Evolutionary conservation across 2,888 invertebrate species (phyloP), one percentile per base, ranked within the genome.

Genomic region (Cheilosia vulpina): DNA sequence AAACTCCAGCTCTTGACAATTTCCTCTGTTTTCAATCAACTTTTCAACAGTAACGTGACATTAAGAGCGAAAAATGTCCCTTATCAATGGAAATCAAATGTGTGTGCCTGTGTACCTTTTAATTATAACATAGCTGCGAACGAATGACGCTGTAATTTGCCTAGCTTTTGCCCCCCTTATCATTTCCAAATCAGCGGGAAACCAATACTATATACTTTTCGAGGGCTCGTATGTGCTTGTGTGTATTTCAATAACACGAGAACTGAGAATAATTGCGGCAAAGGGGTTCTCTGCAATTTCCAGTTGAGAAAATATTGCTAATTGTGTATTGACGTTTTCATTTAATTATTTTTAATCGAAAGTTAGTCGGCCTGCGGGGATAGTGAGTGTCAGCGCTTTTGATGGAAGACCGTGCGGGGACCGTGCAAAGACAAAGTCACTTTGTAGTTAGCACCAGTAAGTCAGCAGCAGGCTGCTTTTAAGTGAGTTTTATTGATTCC

Each of bases 21-120:
- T 57, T 52, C 24, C 58, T n/a, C n/a, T 31, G 47, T 31, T 57
- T 41, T 19, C 41, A 19, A n/a, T 27, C 4, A 5, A 3, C 21
- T 65, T 65, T 52, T 21, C 6, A 68, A 27, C n/a, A 68, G 41
- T 41, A 65, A 73, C 27, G 17, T 60, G 55, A 50, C 60, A 62
- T 57, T 62, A 57, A 3, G 45, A 53, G 71, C 24, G 52, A 60
- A 72, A 27, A 71, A 60, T 66, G 53, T 55, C 15, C 34, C 78
- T 78, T 83, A 83, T 72, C 66, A 78, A 27, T 68, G 66, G 62
- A 72, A 78, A 72, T 82, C 65, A 72, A 82, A 78, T 45, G 24
- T 60, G 71, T 68, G 60, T 62, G 41, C 45, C 27, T 27, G 41
- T 82, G 41, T 82, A 72, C 82, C 77, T 62, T 72, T 78, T 83